Evolutionary conservation across 2,797 vertebrate species (phyloP), one percentile per base, ranked within the genome.

Genomic region (Eulemur mongoz): DNA sequence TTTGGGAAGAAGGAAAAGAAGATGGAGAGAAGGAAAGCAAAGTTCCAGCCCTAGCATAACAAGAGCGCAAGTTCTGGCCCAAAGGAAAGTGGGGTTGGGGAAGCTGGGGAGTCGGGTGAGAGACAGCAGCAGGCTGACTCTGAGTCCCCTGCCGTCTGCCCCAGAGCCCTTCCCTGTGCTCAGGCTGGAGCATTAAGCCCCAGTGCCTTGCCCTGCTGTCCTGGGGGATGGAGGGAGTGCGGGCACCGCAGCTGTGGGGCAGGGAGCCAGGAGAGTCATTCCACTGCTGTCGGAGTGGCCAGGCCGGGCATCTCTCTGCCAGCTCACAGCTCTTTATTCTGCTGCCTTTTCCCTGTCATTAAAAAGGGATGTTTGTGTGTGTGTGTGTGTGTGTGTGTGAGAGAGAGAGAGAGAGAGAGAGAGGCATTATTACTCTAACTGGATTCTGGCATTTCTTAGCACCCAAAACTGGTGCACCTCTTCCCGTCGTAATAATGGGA

Each of bases 311-410:
- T 57, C 63, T 93, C 20, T 92, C 69, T 43, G 38, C n/a, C 69
- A 76, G 23, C 32, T 78, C 69, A 69, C 69, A 82, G 75, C 50
- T 93, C 43, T 84, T 79, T 67, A 76, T 57, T 45, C 65, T 91
- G 54, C 25, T 65, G 30, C 43, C 40, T 85, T 63, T 88, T 93
- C 15, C 76, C 63, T 81, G 43, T 63, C 48, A 4, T 65, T 80
- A 43, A 40, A 79, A 50, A 18, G 1, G 2, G 0, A 17, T 65
- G 45, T 14, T 11, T 69, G 2, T 43, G 27, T 30, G 38, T 10
- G 10, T 59, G 25, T 40, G 57, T 70, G 38, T 57, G 54, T 65
- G 45, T n/a, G 27, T 30, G 38, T 10, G 7, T 59, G 32, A 40
- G 57, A 63, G 38, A 48, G 54, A 54, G 35, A 27, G 54, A 2